Base-by-base conservation (phyloP, 1,140 invertebrate species). In the Drosophila tropicalis region DNA sequence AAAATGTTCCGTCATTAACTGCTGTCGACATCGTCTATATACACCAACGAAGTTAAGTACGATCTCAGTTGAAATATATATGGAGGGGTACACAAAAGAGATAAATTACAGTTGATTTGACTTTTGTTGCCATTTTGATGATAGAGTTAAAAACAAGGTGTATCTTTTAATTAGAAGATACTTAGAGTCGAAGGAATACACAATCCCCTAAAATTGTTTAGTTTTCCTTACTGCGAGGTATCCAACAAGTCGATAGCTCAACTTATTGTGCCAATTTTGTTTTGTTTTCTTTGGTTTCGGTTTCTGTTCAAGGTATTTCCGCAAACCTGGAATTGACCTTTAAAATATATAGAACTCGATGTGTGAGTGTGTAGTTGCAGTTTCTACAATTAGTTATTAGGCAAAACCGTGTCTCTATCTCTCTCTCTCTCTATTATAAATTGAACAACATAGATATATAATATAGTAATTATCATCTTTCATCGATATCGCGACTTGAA, bases 231-330 rank as follows among this genome's bases (percentile, higher is more conserved):
- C 2, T 29, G 29, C 29, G 29, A 29, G 29, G 44, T 51, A 51
- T 22, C 44, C 19, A 5, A 29, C 9, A 22, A 22, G 17, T 51
- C 44, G 44, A 9, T 51, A 3, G 7, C 2, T 7, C 3, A n/a
- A 51, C 17, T 51, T 22, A 1, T 1, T 22, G 17, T 51, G 17
- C n/a, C 17, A 51, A 51, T 51, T 29, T 22, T 19, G 44, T 51
- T 51, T 51, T 51, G 17, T 19, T 51, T 19, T 51, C 19, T 22
- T 51, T 3, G 5, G 15, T 47, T 51, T 44, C n/a, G 17, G 17
- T 51, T 47, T 19, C 7, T 69, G 3, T 44, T n/a, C 72, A 76
- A 76, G 73, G 73, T 76, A 70, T 66, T 76, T 76, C 73, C 73
- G 73, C 73, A 64, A 76, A 76, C 51, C 44, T 51, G 44, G 44